Conservation (phyloP, 2,797 vertebrate species). For the Eidolon dupreanum region DNA sequence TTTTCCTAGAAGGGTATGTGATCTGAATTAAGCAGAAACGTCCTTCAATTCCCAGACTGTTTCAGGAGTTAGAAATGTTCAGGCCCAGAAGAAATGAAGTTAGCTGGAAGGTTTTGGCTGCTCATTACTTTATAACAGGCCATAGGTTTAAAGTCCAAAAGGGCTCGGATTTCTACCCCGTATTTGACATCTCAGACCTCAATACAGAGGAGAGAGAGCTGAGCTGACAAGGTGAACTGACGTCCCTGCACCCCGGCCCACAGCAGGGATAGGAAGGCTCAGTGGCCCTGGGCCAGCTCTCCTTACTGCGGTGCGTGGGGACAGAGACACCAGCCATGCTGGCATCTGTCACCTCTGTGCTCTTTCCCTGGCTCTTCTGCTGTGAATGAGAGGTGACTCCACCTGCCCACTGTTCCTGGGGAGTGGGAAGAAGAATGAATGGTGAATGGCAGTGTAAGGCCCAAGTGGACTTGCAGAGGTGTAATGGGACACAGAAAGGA, state of each 20-base stretch:
- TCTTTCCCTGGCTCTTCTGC: not conserved
- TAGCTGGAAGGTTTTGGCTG: slow-evolving; percentile 69
- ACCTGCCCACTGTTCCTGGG: not conserved
- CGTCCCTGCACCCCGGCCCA: not conserved
- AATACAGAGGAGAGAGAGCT: not conserved
- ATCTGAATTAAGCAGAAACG: not conserved
- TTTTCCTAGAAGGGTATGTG: not conserved
- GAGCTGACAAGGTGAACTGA: not conserved
- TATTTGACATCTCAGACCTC: not conserved
- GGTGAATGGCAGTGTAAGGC: not conserved
- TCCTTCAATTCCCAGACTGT: not conserved
- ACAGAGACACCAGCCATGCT: slow-evolving; percentile 16
- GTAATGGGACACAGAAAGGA: not conserved
- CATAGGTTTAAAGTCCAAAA: slow-evolving; percentile 84
- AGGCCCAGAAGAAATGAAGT: slow-evolving; percentile 36
- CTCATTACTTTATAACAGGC: slow-evolving; percentile 65
- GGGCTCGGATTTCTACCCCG: slow-evolving; percentile 75
- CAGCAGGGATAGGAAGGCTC: not conserved
- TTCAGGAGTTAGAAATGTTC: slow-evolving; percentile 31
- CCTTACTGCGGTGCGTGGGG: not conserved
- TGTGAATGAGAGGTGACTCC: not conserved
- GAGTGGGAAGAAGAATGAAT: not conserved
- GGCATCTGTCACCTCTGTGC: not conserved
- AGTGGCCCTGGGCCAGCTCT: not conserved
- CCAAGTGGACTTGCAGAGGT: not conserved